Evolutionary conservation across 2,888 invertebrate genomes (phyloP), one percentile per base, ranked within the genome.

Genomic region (Physocephala rufipes): DNA sequence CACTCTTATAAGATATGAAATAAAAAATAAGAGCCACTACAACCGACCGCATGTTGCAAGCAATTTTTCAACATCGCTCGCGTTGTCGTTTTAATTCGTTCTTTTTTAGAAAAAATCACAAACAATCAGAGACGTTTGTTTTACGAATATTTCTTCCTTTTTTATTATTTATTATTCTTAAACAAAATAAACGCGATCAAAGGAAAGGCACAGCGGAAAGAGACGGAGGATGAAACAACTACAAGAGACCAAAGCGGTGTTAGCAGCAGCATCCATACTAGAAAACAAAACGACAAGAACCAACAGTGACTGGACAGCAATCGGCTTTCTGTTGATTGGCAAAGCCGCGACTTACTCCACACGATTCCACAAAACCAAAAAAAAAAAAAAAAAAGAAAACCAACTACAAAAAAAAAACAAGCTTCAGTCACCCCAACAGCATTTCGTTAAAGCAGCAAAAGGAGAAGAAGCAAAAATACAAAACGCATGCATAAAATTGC

Each of bases 1-100:
- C 24, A 80, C 81, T 79, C 4, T 9, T 7, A 36, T 9, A 36
- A 36, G 9, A 36, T 36, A 36, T 36, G 36, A 36, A 4, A 36
- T 7, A 4, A 36, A 36, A 36, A 36, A 74, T 76, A 30, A 45
- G 9, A 53, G 21, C 13, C 63, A 36, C 71, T 73, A 73, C 72
- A 74, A 75, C 72, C 73, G 75, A 36, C 82, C 82, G 82, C 81
- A 83, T 82, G 82, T 82, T 83, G 82, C 82, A 80, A 78, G 76
- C 80, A 74, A 82, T 82, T 82, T 82, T 82, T 82, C 82, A 83
- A 80, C 81, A 82, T 83, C 80, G 79, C 77, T 81, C 76, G 76
- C 76, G 77, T 76, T 78, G 74, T 71, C 69, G 72, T 65, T 75
- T 75, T 71, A 73, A 69, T 67, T 76, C 73, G 75, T 79, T 78